Base-by-base conservation (phyloP, 2,113 vertebrate species). In the Melanerpes formicivorus region DNA sequence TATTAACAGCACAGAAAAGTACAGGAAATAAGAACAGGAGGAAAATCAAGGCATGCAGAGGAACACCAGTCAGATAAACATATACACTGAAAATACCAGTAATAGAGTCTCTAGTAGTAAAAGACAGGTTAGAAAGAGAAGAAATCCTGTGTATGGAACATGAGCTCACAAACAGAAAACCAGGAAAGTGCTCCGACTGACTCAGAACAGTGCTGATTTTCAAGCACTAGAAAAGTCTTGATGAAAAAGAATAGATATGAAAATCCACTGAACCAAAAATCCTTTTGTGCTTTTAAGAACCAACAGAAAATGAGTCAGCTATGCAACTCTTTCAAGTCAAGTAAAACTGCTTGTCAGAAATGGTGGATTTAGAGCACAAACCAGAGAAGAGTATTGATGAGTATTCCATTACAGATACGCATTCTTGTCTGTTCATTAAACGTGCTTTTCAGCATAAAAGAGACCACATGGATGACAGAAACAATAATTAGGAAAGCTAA, bases 261-360 rank as follows among this genome's bases (percentile, higher is more conserved):
- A 92, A 87, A 69, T 48, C 59, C 37, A 87, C 56, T n/a, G 37
- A 76, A 81, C n/a, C 54, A 72, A 84, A 88, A 93, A 87, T 60
- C 63, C 74, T 78, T 40, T 32, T 7, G 2, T 62, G 82, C 48
- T 90, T 93, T 66, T 71, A 80, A 74, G 40, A 9, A 34, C 34
- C 22, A 50, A 67, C 12, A 48, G 44, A 80, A 67, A 48, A 65
- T 26, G 56, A 74, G 34, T 86, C n/a, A 75, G 59, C 73, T 50
- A 84, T 54, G 48, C 40, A 60, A 22, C 40, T 62, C 58, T 74
- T 90, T 44, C 34, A 80, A 80, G 72, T 37, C 69, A 11, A 37
- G 40, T 64, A 32, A 30, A 81, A 37, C 29, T 66, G 26, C 8
- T 25, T 71, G 26, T 80, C 58, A 87, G 66, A 87, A 91, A 75